Evolutionary conservation across 2,797 vertebrate genomes (phyloP), one percentile per base, ranked within the genome.

Genomic region (Anniella stebbinsi): DNA sequence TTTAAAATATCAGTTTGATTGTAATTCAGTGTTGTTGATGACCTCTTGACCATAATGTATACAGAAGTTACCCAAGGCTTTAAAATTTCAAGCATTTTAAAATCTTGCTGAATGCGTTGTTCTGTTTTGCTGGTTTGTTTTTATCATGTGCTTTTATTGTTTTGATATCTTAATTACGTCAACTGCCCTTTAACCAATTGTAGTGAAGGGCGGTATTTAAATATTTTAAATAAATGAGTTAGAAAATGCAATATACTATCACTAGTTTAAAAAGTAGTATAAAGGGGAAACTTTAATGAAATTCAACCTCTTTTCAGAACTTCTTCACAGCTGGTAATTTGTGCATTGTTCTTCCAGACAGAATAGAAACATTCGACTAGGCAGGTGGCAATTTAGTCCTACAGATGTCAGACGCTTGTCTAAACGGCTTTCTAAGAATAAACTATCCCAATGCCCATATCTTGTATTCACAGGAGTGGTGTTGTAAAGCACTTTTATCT

Each of bases 341-440:
- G 67, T 90, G 57, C 84, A 87, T 86, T 87, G 69, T 73, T 87
- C 78, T 84, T 73, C 80, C 89, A 87, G 77, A 87, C 85, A 81
- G 77, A 51, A 80, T 80, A 84, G 75, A 81, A 75, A 66, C 89
- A 81, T 75, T 54, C 63, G 51, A 90, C 38, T 38, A 81, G 84
- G 63, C 88, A 90, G 41, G 84, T 90, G 84, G 84, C 89, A 90
- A 90, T 87, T 88, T 86, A 90, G 70, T 75, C 77, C 77, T 90
- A 80, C 54, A 30, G 69, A 86, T 90, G 77, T 63, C 87, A 88
- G 80, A 81, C 67, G 57, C 69, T 88, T 88, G 87, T 81, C 41
- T 90, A 86, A 86, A 86, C 66, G 57, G 69, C 23, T 75, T 90
- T 90, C 84, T 90, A 90, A 90, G 78, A 90, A 90, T 90, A 81